phyloP scores from a whole-genome alignment of 2,888 invertebrate genomes.

The Conops quadrifasciatus region DNA sequence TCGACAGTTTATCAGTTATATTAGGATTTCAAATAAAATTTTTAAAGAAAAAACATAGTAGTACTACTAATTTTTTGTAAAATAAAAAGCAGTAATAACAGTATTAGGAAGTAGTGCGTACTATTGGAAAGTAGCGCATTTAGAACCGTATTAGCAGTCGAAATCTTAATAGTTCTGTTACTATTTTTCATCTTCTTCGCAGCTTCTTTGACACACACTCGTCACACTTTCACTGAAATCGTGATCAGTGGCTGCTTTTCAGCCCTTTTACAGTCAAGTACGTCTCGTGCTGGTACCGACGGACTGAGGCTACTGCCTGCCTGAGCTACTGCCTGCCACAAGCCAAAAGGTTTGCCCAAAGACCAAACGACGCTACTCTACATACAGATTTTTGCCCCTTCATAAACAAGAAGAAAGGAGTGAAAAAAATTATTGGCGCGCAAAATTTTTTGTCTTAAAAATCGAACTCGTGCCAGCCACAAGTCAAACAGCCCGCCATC shows the following conservation, averaged over 20 bases:
- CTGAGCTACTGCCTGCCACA: background rate
- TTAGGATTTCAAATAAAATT: too few relatives aligned
- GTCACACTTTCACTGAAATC: background rate
- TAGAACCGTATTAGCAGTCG: too few relatives aligned
- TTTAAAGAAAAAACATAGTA: too few relatives aligned
- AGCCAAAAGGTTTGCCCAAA: constrained; percentile 15
- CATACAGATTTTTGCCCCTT: background rate
- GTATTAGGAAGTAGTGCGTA: too few relatives aligned
- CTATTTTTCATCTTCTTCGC: too few relatives aligned
- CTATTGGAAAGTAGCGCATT: too few relatives aligned
- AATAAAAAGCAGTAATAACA: too few relatives aligned
- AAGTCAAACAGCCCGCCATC: constrained; percentile 38
- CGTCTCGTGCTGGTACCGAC: background rate
- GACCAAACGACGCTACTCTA: background rate
- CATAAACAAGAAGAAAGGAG: background rate
- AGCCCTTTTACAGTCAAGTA: background rate
- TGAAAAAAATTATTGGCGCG: constrained; percentile 20
- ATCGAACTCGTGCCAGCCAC: constrained; percentile 41
- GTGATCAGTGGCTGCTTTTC: background rate
- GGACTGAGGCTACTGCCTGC: too few relatives aligned
- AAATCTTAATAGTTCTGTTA: too few relatives aligned
- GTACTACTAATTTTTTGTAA: too few relatives aligned
- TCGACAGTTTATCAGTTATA: too few relatives aligned
- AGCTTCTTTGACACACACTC: background rate
- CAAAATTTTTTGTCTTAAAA: constrained; percentile 12